phyloP scores from a whole-genome alignment of 2,113 vertebrate species.

The Channa argus region DNA sequence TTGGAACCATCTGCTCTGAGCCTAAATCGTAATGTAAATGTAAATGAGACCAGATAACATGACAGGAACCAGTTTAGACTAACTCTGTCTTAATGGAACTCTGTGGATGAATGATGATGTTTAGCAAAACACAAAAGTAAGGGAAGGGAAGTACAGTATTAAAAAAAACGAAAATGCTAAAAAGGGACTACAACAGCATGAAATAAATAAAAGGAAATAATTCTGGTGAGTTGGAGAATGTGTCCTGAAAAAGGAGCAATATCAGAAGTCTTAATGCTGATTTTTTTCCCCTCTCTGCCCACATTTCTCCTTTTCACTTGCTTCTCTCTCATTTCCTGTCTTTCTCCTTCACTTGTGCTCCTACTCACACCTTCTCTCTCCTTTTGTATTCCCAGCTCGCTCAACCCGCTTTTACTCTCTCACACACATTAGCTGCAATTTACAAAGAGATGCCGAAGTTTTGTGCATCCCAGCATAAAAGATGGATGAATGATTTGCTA shows the following conservation, averaged over 20 bases:
- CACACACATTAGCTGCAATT: slow-evolving; percentile 62
- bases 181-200: slow-evolving; percentile 3
- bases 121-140: slow-evolving; percentile 30
- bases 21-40: slow-evolving; percentile 71
- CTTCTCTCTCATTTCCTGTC: slow-evolving; percentile 22
- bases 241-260: slow-evolving; percentile 24
- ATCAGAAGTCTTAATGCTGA: slow-evolving; percentile 13
- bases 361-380: slow-evolving; percentile 26
- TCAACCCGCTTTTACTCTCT: slow-evolving; percentile 31
- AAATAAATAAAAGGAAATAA: not conserved
- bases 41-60: slow-evolving; percentile 75
- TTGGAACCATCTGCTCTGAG: slow-evolving; percentile 63
- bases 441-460: slow-evolving; percentile 63
- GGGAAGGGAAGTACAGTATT: slow-evolving; percentile 13
- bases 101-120: slow-evolving; percentile 62
- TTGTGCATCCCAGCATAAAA: slow-evolving; percentile 64
- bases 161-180: slow-evolving; percentile 18
- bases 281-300: not conserved
- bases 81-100: slow-evolving; percentile 61
- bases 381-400: slow-evolving; percentile 56
- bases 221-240: slow-evolving; percentile 10
- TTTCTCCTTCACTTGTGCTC: slow-evolving; percentile 25
- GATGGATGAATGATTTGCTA: slow-evolving; percentile 72
- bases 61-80: slow-evolving; percentile 66
- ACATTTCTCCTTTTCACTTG: not conserved